phyloP scores from a whole-genome alignment of 2,113 vertebrate genomes.

The Vidua macroura region DNA sequence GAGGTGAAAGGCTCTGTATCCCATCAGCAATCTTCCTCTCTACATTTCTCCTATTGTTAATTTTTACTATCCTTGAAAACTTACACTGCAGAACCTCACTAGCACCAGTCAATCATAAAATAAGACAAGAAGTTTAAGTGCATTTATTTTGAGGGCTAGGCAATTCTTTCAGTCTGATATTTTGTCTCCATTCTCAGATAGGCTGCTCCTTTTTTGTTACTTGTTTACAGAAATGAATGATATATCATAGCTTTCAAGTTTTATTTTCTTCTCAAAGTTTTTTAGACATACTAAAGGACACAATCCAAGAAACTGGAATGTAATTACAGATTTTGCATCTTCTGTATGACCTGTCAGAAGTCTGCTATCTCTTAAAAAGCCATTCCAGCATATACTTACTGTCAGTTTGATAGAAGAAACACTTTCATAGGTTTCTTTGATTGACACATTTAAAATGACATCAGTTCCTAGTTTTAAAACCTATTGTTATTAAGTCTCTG shows the following conservation, averaged over 20 bases:
- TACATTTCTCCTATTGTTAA: constrained; percentile 35
- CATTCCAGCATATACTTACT: constrained; percentile 77
- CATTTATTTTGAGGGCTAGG: constrained; percentile 35
- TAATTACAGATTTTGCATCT: constrained; percentile 76
- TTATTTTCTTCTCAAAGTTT: constrained; percentile 66
- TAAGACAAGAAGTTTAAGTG: constrained; percentile 50
- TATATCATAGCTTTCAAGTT: constrained; percentile 50
- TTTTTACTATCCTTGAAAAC: constrained; percentile 57
- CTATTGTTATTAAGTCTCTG: constrained; percentile 83
- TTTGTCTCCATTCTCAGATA: constrained; percentile 19
- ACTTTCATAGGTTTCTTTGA: constrained; percentile 74
- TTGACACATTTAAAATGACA: constrained; percentile 81
- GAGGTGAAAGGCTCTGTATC: constrained; percentile 20
- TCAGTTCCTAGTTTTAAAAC: constrained; percentile 79
- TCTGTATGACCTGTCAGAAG: constrained; percentile 77
- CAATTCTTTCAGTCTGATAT: constrained; percentile 41
- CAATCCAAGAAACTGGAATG: constrained; percentile 59
- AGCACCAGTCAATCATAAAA: constrained; percentile 63
- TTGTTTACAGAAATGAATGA: constrained; percentile 37
- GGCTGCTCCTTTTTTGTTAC: neutral
- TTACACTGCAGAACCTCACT: constrained; percentile 54
- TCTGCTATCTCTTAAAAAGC: constrained; percentile 72
- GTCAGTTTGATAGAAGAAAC: constrained; percentile 77
- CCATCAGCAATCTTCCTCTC: constrained; percentile 9
- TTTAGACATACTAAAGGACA: constrained; percentile 60